Evolutionary conservation across 2,888 invertebrate species (phyloP).

Genomic region (Pachydiplax longipennis): DNA sequence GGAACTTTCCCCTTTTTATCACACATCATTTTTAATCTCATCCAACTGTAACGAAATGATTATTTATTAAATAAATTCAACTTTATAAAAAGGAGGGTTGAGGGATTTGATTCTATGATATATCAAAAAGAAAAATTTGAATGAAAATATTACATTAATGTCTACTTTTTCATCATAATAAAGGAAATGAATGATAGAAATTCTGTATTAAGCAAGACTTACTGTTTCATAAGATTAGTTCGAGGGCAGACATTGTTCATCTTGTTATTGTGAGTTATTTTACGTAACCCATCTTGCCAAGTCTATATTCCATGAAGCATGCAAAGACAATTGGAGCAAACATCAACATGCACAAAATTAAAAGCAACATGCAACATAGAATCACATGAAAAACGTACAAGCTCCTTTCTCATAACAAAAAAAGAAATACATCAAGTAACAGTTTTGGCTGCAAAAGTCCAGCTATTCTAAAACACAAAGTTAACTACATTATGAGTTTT

Average conservation of each 20-base stretch:
- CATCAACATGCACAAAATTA: slow-evolving; percentile 52
- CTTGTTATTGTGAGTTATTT: slow-evolving; percentile 95
- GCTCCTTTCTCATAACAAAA: too few species aligned
- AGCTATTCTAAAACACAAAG: too few species aligned
- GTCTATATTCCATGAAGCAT: slow-evolving; percentile 65
- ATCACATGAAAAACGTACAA: too few species aligned
- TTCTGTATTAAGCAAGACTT: slow-evolving; percentile 64
- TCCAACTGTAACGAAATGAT: slow-evolving; percentile 81
- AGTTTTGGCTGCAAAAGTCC: too few species aligned
- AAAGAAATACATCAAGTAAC: too few species aligned
- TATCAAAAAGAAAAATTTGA: background rate
- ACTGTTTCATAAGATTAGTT: slow-evolving; percentile 98
- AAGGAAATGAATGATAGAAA: background rate
- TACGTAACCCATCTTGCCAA: slow-evolving; percentile 90
- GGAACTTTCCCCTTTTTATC: slow-evolving; percentile 96
- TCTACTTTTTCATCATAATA: background rate
- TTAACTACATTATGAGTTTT: too few species aligned
- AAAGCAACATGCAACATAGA: slow-evolving; percentile 50
- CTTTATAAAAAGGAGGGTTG: background rate
- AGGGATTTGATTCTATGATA: background rate
- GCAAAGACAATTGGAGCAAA: slow-evolving; percentile 58
- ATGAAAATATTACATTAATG: background rate
- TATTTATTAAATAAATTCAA: background rate
- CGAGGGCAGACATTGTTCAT: slow-evolving; percentile 94
- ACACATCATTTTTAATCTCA: slow-evolving; percentile 92